Evolutionary conservation across 2,888 invertebrate genomes (phyloP), one percentile per base, ranked within the genome.

Genomic region (Teleogryllus oceanicus): DNA sequence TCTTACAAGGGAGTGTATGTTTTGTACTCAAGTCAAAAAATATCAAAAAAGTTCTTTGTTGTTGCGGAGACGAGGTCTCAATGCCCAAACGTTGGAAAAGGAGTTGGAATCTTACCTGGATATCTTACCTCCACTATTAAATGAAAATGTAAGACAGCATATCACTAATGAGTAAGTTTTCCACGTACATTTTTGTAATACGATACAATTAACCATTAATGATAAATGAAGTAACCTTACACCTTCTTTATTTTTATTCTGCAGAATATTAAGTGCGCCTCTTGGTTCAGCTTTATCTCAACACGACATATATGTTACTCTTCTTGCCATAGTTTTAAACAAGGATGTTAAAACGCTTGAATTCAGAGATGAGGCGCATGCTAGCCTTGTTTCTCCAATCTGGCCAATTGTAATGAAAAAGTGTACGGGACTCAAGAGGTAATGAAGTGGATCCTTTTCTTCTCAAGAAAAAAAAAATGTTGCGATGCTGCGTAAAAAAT

Each of bases 401-500:
- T 82, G 82, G 82, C 76, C 79, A 4, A 74, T 82, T 21, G 51
- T 82, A 11, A 49, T 82, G 18, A 79, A 75, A 12, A 79, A 78
- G 74, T 82, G 82, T 50, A 76, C 77, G 49, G 80, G 80, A 20
- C 78, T 82, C 5, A 75, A 80, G 74, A 75, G 80, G 80, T 80
- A 24, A 74, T 12, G 1, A 77, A 49, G 18, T 16, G 77, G 49
- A 76, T 76, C 12, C 12, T 12, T 21, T 21, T 21, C 21, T 21
- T 21, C 21, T 21, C 21, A 21, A 21, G 21, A 21, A 21, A 21
- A 21, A 21, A 21, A 21, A 21, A 1, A 21, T 21, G 21, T 21
- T 21, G 21, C 21, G 21, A 21, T 21, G 21, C 21, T 21, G 21
- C 1, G 21, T 21, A 21, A 21, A 21, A 21, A 21, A 21, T 21